Evolutionary conservation across 2,113 vertebrate genomes (phyloP), one percentile per base, ranked within the genome.

Genomic region (Pogona vitticeps): DNA sequence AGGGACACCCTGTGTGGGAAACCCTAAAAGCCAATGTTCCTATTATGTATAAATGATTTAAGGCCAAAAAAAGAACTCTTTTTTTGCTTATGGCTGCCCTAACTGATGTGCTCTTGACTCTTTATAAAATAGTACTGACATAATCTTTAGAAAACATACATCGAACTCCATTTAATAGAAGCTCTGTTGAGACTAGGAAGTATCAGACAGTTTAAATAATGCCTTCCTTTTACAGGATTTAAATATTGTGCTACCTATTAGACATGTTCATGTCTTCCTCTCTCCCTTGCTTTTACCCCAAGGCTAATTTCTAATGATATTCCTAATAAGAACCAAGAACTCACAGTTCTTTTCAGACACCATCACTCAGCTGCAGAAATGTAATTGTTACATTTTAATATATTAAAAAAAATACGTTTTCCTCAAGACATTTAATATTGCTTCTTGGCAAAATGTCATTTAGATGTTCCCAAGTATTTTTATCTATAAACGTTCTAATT

Each of bases 141-240:
- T 56, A 85, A 76, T 85, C 15, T 17, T 76, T 90, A 40, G 46
- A 88, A 52, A 26, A 13, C 83, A 71, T 17, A 70, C 52, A 85
- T 56, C n/a, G 63, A 20, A 28, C 63, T 78, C 68, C 76, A 89
- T 91, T 84, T 92, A 84, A 80, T 58, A 79, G 85, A 90, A 89
- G n/a, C 14, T 92, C 28, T 80, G 81, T 91, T 36, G 79, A 21
- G 56, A 31, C 42, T 72, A 12, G 92, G 90, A 52, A 86, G 56
- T 91, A 2, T 88, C 86, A 70, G 63, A 84, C 70, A 65, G 21
- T 58, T 86, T 92, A 90, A 84, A 2, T 91, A 94, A 95, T 93
- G 93, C 84, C 83, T 91, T 94, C 88, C 10, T 61, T 46, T 91
- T 82, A 90, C 80, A 94, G 67, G 33, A 91, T 93, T 95, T 94